phyloP scores from a whole-genome alignment of 2,888 invertebrate genomes.

The Macrosiphum euphorbiae region DNA sequence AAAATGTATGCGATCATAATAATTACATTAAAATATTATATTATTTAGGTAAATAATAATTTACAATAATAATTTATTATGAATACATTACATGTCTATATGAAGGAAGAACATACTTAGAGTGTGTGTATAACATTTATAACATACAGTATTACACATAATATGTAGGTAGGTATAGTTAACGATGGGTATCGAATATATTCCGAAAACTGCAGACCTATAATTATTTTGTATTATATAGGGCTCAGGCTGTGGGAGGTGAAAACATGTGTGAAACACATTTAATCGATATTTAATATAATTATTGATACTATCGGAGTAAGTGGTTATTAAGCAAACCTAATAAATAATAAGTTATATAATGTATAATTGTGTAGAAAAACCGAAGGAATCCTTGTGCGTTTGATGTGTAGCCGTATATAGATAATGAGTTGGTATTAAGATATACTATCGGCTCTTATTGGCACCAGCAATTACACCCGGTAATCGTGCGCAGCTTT shows the following conservation, averaged over 20 bases:
- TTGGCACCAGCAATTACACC: neutral
- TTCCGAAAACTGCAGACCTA: neutral
- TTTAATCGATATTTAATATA: conserved; percentile 17
- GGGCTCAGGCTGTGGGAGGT: neutral
- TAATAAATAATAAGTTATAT: neutral
- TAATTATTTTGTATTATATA: neutral
- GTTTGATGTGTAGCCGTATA: neutral
- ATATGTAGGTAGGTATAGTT: no score
- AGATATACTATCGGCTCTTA: neutral
- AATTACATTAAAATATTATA: neutral
- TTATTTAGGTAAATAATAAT: neutral
- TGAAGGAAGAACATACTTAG: neutral
- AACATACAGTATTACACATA: no score
- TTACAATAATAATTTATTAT: neutral
- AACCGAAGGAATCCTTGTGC: neutral
- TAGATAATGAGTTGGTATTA: neutral
- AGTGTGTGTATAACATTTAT: neutral
- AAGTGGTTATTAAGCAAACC: neutral
- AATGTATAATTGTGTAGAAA: neutral
- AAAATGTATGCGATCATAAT: neutral
- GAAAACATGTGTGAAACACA: neutral
- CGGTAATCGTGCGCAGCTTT: neutral
- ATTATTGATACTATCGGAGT: neutral
- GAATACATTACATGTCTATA: neutral
- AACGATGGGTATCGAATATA: neutral